phyloP scores from a whole-genome alignment of 2,888 invertebrate genomes.

The Melinaea menophilus region DNA sequence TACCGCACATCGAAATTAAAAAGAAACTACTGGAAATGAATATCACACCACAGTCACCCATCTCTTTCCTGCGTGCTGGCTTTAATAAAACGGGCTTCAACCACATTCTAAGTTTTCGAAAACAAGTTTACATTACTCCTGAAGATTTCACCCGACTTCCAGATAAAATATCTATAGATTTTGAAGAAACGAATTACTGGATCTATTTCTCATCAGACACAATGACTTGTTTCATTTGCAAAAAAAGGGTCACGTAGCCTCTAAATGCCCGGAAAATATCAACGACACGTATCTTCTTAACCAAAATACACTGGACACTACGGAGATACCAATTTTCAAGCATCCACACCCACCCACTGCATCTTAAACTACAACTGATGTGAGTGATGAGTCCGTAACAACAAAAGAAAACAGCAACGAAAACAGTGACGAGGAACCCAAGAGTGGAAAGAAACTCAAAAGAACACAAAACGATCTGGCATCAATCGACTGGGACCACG shows the following conservation, averaged over 20 bases:
- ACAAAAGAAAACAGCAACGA: slow-evolving; percentile 11
- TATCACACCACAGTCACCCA: slow-evolving; percentile 3
- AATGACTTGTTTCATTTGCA: slow-evolving; percentile 7
- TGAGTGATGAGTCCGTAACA: slow-evolving; percentile 7
- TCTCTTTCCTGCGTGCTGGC: slow-evolving; percentile 1
- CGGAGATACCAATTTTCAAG: slow-evolving; percentile 8
- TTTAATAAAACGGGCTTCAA: slow-evolving; percentile 7
- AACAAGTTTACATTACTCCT: too few species aligned
- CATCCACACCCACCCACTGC: slow-evolving; percentile 10
- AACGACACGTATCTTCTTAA: slow-evolving; percentile 4
- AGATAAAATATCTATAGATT: slow-evolving; percentile 8
- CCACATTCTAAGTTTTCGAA: slow-evolving; percentile 4
- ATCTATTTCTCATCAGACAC: slow-evolving; percentile 6
- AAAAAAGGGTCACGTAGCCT: slow-evolving; percentile 9
- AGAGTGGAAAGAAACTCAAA: slow-evolving; percentile 13
- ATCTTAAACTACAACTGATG: slow-evolving; percentile 10
- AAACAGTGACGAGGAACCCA: slow-evolving; percentile 10
- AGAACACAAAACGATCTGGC: slow-evolving; percentile 9
- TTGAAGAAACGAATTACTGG: slow-evolving; percentile 6
- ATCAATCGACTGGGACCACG: slow-evolving; percentile 10
- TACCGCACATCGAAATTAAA: slow-evolving; percentile 6
- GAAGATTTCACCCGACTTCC: background rate
- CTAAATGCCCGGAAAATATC: slow-evolving; percentile 7
- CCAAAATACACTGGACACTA: slow-evolving; percentile 3
- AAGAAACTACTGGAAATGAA: slow-evolving; percentile 1